A percentile compares a stretch with the other conserved stretches of the same genome.
Evolutionary conservation across 2,113 vertebrate genomes (phyloP).

Genomic region (Ophthalmolycus amberensis): DNA sequence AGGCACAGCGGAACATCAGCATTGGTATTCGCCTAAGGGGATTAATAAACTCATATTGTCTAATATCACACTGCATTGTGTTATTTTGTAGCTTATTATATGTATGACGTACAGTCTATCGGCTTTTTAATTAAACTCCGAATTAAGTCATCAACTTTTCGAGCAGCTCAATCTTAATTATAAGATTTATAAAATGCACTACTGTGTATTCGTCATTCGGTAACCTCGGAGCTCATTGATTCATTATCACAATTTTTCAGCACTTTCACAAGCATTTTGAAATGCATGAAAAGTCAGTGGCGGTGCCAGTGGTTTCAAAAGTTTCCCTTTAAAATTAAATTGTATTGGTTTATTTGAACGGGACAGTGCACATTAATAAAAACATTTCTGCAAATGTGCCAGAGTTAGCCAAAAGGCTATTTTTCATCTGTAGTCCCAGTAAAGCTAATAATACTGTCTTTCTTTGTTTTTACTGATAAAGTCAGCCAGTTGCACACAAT

Average conservation of each 20-base stretch:
- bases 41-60: background rate
- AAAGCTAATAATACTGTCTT: background rate
- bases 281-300: background rate
- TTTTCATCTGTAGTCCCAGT: too few relatives aligned
- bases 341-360: too few relatives aligned
- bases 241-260: background rate
- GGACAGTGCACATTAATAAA: too few relatives aligned
- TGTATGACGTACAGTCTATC: background rate
- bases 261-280: background rate
- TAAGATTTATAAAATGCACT: too few relatives aligned
- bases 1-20: constrained; percentile 1
- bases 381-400: too few relatives aligned
- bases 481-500: background rate
- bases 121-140: background rate
- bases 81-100: background rate
- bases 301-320: background rate
- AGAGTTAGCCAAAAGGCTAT: too few relatives aligned
- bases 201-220: too few relatives aligned
- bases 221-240: background rate
- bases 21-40: background rate
- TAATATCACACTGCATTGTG: background rate
- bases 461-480: background rate
- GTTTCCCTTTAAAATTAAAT: background rate
- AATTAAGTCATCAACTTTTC: background rate
- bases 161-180: too few relatives aligned